These are phyloP conservation scores for Melanotaenia parkinsoni DNA, from an alignment of 2,797 vertebrate genomes.

Conservation along the genomic window DNA sequence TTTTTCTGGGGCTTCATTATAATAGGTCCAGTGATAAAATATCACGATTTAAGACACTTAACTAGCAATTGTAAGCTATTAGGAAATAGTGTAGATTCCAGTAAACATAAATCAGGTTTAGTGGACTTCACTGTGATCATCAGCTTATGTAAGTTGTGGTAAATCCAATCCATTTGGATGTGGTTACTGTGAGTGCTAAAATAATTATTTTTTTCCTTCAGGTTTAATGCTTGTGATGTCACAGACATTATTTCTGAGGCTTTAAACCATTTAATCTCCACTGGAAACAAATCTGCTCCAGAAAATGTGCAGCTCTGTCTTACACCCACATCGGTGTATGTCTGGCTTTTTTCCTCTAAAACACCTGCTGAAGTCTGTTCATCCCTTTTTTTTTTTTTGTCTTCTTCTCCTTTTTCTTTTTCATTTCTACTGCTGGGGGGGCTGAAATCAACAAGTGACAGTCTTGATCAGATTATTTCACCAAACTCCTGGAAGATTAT, in stretches of 20 bases:
- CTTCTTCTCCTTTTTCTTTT: constrained; percentile 31
- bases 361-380: constrained; percentile 38
- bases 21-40: background rate
- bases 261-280: constrained; percentile 8
- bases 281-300: constrained; percentile 23
- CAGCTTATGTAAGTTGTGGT: constrained; percentile 10
- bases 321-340: constrained; percentile 36
- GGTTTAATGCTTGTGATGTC: constrained; percentile 13
- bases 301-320: constrained; percentile 27
- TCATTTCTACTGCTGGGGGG: constrained; percentile 18
- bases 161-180: constrained; percentile 25
- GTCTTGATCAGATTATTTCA: constrained; percentile 42
- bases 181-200: constrained; percentile 19
- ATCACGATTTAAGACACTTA: background rate
- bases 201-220: background rate
- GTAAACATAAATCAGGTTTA: background rate
- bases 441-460: constrained; percentile 29
- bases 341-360: constrained; percentile 45
- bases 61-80: background rate
- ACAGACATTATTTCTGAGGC: constrained; percentile 18
- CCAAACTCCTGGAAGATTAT: constrained; percentile 58
- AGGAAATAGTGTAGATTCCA: background rate
- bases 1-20: background rate
- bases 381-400: constrained; percentile 14
- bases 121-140: background rate